Percentiles rank a stretch among this genome's conserved stretches.
Conservation (phyloP, 2,797 vertebrate genomes). For the Hemitrygon akajei region DNA sequence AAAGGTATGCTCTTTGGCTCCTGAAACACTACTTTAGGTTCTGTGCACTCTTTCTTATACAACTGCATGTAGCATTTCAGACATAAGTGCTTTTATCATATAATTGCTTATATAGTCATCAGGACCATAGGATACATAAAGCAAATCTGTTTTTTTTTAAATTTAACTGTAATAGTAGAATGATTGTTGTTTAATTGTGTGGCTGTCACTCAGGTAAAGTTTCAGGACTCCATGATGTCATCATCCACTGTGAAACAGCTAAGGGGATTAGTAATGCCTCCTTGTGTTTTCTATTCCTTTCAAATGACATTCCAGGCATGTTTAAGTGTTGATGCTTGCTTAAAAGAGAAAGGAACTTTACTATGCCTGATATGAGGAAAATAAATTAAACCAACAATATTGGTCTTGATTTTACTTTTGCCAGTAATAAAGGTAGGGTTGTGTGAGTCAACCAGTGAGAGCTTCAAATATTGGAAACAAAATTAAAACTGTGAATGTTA, state of each 20-base stretch:
- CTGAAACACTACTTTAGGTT: too few species aligned
- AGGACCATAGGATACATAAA: too few species aligned
- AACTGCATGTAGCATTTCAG: too few species aligned
- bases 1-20: too few species aligned
- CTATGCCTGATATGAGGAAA: background rate
- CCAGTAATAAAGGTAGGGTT: background rate
- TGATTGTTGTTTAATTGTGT: background rate
- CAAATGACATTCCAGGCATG: background rate
- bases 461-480: background rate
- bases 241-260: too few species aligned
- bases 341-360: background rate
- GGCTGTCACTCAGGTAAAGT: background rate
- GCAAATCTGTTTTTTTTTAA: background rate
- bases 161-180: background rate
- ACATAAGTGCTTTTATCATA: too few species aligned
- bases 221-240: background rate
- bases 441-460: background rate
- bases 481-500: background rate
- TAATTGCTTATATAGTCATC: too few species aligned
- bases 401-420: background rate
- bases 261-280: background rate
- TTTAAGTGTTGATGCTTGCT: background rate
- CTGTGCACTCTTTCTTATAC: too few species aligned
- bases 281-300: constrained; percentile 26
- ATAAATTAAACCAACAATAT: background rate